Conservation (phyloP, 2,888 invertebrate genomes). For the Aphodius granarius region DNA sequence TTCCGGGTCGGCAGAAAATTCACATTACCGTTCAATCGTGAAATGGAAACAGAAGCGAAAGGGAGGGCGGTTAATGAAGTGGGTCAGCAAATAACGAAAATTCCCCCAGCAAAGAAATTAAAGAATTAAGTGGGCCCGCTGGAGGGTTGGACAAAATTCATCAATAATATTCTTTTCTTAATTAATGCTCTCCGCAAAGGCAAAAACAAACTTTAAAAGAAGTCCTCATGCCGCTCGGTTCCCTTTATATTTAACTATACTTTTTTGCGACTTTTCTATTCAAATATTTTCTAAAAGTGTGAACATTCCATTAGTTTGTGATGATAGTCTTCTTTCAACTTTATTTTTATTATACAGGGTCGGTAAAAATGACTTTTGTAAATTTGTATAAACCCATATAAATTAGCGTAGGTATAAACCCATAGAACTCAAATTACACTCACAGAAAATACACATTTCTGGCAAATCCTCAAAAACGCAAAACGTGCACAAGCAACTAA, state of each 20-base stretch:
- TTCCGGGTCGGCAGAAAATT: conserved; percentile 28
- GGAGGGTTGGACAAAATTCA: background rate
- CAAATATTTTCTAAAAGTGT: too few species aligned
- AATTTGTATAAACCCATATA: too few species aligned
- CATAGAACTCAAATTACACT: background rate
- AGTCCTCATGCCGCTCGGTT: too few species aligned
- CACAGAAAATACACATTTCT: background rate
- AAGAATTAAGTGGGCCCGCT: conserved; percentile 1
- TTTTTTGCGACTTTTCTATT: too few species aligned
- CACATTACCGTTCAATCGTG: conserved; percentile 12
- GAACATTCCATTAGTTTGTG: too few species aligned
- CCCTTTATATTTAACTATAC: too few species aligned
- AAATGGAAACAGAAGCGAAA: conserved; percentile 11
- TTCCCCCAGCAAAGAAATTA: conserved; percentile 3
- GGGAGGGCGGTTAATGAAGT: conserved; percentile 22
- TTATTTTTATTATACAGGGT: too few species aligned
- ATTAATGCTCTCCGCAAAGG: background rate
- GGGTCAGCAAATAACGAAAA: conserved; percentile 27
- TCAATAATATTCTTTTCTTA: conserved; percentile 13
- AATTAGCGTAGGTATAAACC: too few species aligned
- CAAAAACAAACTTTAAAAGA: too few species aligned
- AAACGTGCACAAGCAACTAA: background rate
- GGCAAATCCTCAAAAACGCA: background rate
- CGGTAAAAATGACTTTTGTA: too few species aligned
- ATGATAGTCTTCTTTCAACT: too few species aligned